Conservation (phyloP, 1,140 invertebrate genomes). For the Saccostrea echinata region DNA sequence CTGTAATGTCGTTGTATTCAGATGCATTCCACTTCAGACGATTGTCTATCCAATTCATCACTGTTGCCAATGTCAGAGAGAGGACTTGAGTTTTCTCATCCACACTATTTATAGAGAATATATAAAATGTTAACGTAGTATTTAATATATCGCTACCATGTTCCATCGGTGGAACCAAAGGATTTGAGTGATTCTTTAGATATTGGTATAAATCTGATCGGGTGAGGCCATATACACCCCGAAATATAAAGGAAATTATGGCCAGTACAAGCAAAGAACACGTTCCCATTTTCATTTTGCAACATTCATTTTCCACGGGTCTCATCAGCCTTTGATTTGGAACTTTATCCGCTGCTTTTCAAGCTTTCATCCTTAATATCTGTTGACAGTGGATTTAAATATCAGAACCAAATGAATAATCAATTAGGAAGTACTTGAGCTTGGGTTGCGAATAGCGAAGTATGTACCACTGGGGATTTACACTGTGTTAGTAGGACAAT, state of each 20-base stretch:
- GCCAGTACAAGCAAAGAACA: not conserved
- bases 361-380: no score
- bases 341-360: no score
- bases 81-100: not conserved
- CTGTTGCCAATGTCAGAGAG: not conserved
- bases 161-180: not conserved
- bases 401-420: no score
- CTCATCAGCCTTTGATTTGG: no score
- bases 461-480: no score
- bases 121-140: not conserved
- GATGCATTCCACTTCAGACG: not conserved
- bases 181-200: not conserved
- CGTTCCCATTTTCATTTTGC: not conserved
- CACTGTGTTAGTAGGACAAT: no score
- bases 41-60: not conserved
- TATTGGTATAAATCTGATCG: not conserved
- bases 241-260: not conserved
- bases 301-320: no score
- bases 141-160: not conserved
- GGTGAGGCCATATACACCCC: not conserved
- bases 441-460: no score
- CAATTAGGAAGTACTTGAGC: no score
- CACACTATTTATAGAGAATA: not conserved
- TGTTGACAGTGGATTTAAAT: no score
- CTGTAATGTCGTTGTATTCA: not conserved